Evolutionary conservation across 2,797 vertebrate species (phyloP), one percentile per base, ranked within the genome.

Genomic region (Cirrhinus mrigala): DNA sequence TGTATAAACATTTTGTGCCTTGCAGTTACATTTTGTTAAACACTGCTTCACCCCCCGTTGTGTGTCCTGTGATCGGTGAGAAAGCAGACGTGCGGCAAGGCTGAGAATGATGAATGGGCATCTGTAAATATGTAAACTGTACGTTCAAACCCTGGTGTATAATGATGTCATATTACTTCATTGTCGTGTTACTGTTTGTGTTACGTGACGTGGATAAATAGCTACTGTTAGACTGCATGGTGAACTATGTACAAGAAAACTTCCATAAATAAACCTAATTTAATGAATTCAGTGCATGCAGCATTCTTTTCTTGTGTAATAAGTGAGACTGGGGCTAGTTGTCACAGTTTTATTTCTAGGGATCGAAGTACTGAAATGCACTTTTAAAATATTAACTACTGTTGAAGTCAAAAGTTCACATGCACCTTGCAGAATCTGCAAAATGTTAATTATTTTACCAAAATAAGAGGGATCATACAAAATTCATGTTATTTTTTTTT

Each of bases 191-290:
- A 90, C 86, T 87, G 90, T 94, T 86, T 91, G 96, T 97, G 95
- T 96, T 94, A 94, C 93, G 97, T 98, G 95, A 95, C 94, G 96
- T 98, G 95, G 93, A 97, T 96, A 96, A 96, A 94, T 96, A 95
- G 95, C 95, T 97, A 94, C 91, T 94, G 95, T 95, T 97, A 96
- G 95, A 96, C 94, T 98, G 98, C 98, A 99, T 99, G 98, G 93
- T 95, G 95, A 96, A 96, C 96, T 95, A 90, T 95, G 90, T 92
- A 90, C 88, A 89, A 91, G 89, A 90, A 90, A 89, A 90, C 91
- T 91, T 90, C 96, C 94, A 95, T 92, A 95, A 98, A 98, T 99
- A 98, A 99, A 98, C 93, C 90, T 93, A 94, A 96, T 96, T 96
- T 95, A 96, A 93, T 96, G 95, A 96, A 94, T 40, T 52, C 46